Percentiles rank a stretch among this genome's conserved stretches.
Evolutionary conservation across 2,888 invertebrate species (phyloP).

Genomic region (Hemicrepidius hirtus): DNA sequence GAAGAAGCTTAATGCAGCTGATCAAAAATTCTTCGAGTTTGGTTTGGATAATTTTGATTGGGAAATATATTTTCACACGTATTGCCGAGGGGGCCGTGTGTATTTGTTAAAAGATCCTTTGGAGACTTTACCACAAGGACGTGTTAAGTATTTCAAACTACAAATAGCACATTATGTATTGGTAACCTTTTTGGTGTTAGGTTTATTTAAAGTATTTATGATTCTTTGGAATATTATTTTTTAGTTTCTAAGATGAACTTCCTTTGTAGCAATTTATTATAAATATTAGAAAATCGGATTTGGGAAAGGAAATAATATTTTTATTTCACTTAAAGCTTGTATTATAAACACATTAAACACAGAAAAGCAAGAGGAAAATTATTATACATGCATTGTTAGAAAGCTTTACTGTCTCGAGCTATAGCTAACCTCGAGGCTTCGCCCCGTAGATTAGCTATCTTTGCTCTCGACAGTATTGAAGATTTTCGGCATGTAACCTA

Average conservation of each 20-base stretch:
- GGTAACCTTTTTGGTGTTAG: not conserved
- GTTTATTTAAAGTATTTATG: not conserved
- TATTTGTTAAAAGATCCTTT: slow-evolving; percentile 86
- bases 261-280: not conserved
- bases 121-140: slow-evolving; percentile 78
- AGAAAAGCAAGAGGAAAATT: too few relatives aligned
- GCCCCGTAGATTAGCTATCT: too few relatives aligned
- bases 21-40: slow-evolving; percentile 80
- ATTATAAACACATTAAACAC: too few relatives aligned
- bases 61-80: slow-evolving; percentile 80
- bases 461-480: too few relatives aligned
- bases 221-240: not conserved
- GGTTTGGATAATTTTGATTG: slow-evolving; percentile 83
- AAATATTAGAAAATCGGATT: too few relatives aligned
- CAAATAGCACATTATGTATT: slow-evolving; percentile 61
- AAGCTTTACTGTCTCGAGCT: too few relatives aligned
- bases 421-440: too few relatives aligned
- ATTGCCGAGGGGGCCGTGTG: slow-evolving; percentile 82
- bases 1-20: slow-evolving; percentile 71
- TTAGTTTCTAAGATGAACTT: too few relatives aligned
- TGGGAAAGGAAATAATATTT: too few relatives aligned
- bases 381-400: too few relatives aligned
- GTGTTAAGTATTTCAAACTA: slow-evolving; percentile 72
- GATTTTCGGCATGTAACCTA: too few relatives aligned
- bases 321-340: too few relatives aligned